phyloP scores from a whole-genome alignment of 1,140 invertebrate genomes.

The Fragariocoptes setiger region DNA sequence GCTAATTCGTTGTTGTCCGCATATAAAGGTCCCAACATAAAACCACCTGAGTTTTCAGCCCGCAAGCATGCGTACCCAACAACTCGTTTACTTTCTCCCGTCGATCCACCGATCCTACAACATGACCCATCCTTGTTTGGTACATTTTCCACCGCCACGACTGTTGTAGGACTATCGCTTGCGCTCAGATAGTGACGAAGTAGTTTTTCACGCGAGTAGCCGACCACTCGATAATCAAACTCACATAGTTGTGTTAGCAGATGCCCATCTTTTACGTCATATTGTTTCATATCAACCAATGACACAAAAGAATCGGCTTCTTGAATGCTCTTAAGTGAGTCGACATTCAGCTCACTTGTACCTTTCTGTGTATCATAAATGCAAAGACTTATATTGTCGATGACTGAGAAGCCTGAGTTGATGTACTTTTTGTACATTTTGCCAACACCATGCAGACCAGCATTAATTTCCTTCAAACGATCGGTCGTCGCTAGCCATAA shows the following conservation, averaged over 20 bases:
- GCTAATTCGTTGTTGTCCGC: constrained; percentile 11
- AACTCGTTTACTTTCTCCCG: too few species aligned
- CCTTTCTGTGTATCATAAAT: not conserved
- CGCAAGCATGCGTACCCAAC: constrained; percentile 11
- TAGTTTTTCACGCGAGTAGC: constrained; percentile 6
- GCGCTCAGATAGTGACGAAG: constrained; percentile 1
- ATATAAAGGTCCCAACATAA: constrained; percentile 12
- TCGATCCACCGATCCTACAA: too few species aligned
- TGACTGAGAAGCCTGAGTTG: too few species aligned
- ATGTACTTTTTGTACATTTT: too few species aligned
- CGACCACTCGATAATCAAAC: constrained; percentile 7
- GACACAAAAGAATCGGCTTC: too few species aligned
- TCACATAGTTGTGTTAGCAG: constrained; percentile 3
- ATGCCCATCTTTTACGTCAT: too few species aligned
- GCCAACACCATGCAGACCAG: too few species aligned
- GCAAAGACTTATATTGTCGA: not conserved
- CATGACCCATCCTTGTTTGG: too few species aligned
- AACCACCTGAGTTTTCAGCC: constrained; percentile 7
- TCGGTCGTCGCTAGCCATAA: constrained; percentile 11
- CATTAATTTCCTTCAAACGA: too few species aligned
- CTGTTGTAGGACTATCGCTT: not conserved
- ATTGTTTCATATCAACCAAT: too few species aligned
- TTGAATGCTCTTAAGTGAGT: too few species aligned
- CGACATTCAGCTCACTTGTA: constrained; percentile 1
- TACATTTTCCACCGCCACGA: too few species aligned